Evolutionary conservation across 2,797 vertebrate species (phyloP).

Genomic region (Astyanax mexicanus): DNA sequence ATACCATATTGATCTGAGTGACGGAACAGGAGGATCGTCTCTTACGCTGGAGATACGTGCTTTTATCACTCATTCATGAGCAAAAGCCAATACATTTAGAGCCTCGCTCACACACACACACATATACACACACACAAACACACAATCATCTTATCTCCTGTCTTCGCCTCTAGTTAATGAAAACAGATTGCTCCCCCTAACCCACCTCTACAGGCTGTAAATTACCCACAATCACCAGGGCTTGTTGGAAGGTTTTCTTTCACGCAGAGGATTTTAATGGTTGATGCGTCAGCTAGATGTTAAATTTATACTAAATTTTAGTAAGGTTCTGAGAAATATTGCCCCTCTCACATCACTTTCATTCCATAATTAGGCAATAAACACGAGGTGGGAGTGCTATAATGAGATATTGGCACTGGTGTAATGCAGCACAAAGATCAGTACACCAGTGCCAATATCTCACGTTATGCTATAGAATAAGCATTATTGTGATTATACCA

Average conservation of each 20-base stretch:
- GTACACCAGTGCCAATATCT: no score
- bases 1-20: not conserved
- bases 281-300: not conserved
- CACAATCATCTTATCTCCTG: not conserved
- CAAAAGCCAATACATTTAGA: not conserved
- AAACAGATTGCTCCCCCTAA: not conserved
- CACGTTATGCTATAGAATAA: no score
- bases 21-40: not conserved
- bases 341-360: no score
- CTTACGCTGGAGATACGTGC: not conserved
- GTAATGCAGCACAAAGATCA: no score
- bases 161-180: not conserved
- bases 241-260: not conserved
- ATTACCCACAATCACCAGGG: not conserved
- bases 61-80: slow-evolving; percentile 13
- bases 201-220: not conserved
- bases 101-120: no score
- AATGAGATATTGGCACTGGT: no score
- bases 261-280: not conserved
- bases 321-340: no score
- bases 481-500: no score
- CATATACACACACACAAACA: no score
- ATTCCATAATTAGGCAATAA: no score
- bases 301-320: no score
- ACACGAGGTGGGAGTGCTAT: no score